phyloP scores from a whole-genome alignment of 2,113 vertebrate genomes.

The Elephantulus edwardii region DNA sequence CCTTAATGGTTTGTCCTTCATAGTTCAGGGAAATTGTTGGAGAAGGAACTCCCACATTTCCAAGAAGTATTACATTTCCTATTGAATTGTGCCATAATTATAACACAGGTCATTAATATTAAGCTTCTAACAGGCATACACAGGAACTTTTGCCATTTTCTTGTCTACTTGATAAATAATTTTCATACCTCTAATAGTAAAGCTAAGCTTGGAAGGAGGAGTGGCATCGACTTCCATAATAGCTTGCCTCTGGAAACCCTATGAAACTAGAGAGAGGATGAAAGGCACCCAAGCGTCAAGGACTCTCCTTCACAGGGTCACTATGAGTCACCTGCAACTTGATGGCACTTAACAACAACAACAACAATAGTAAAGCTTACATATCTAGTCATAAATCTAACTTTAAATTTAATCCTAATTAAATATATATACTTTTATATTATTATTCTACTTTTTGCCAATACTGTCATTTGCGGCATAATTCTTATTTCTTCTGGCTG shows the following conservation, averaged over 20 bases:
- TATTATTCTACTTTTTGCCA: background rate
- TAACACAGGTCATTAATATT: background rate
- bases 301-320: too few species aligned
- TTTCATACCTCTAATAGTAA: background rate
- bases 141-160: background rate
- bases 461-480: background rate
- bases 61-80: background rate
- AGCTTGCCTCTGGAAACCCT: too few species aligned
- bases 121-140: background rate
- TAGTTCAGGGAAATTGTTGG: background rate
- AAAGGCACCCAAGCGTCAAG: too few species aligned
- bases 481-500: background rate
- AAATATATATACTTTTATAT: background rate
- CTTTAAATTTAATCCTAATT: constrained; percentile 13
- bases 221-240: too few species aligned
- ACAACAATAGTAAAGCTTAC: background rate
- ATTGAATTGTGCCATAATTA: background rate
- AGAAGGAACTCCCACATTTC: background rate
- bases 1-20: background rate
- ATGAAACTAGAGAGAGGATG: too few species aligned
- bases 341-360: too few species aligned
- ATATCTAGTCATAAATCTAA: background rate
- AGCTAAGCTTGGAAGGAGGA: too few species aligned
- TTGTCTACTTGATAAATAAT: background rate
- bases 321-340: too few species aligned